A percentile compares a stretch with the other conserved stretches of the same genome.
These are phyloP conservation scores for Himalopsyche anomala DNA, from an alignment of 2,888 invertebrate genomes.

Conservation along the genomic window DNA sequence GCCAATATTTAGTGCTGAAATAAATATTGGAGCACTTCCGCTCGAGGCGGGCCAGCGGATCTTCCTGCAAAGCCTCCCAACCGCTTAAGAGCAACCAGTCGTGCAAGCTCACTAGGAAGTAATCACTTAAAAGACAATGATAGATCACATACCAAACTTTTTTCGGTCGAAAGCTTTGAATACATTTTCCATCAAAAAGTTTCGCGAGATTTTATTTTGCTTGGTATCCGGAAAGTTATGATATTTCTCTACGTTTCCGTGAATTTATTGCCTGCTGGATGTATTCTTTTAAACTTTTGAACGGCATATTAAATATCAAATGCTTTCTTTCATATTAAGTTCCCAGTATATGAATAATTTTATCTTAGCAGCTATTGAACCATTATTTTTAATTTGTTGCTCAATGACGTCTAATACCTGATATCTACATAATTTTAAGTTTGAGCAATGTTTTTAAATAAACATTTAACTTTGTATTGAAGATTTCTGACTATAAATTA, in stretches of 20 bases:
- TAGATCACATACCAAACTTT: constrained; percentile 28
- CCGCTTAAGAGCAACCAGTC: constrained; percentile 45
- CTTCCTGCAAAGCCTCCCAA: constrained; percentile 39
- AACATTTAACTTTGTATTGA: too few species aligned
- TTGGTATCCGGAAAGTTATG: not conserved
- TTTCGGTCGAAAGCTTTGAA: constrained; percentile 19
- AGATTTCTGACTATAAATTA: too few species aligned
- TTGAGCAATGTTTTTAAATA: too few species aligned
- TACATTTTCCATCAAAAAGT: constrained; percentile 23
- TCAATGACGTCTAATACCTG: too few species aligned
- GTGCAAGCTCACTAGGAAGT: constrained; percentile 38
- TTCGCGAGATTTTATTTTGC: constrained; percentile 10
- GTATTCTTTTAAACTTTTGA: too few species aligned
- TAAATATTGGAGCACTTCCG: constrained; percentile 51
- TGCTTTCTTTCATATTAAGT: too few species aligned
- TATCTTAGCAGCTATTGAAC: too few species aligned
- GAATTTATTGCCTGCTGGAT: not conserved
- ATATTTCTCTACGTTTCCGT: not conserved
- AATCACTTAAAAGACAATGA: constrained; percentile 45
- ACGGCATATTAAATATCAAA: too few species aligned
- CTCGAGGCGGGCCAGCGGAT: constrained; percentile 46
- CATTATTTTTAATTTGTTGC: too few species aligned
- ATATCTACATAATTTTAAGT: too few species aligned
- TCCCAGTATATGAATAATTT: too few species aligned
- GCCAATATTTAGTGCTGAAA: constrained; percentile 59